Base-by-base conservation (phyloP, 2,113 vertebrate species). In the Eublepharis macularius region DNA sequence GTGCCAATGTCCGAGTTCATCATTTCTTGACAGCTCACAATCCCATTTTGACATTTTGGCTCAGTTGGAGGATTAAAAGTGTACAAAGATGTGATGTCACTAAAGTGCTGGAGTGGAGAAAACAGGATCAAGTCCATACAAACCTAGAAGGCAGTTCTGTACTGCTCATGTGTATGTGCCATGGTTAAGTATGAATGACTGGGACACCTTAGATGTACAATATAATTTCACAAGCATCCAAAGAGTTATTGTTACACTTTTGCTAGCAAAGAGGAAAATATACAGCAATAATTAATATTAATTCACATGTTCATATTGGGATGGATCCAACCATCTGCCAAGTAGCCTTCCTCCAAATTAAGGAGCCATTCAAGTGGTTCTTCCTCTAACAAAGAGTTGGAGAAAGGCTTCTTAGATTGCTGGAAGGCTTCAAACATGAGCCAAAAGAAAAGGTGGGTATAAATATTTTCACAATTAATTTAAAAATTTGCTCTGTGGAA, bases 91-190 rank as follows among this genome's bases (percentile, higher is more conserved):
- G 97, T 94, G 21, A 93, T 97, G 68, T 97, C 97, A 94, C 92
- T 97, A 95, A 99, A 99, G 91, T 97, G 95, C 98, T 99, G 89
- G 88, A 96, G 90, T 0, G 19, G 78, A 80, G 43, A 29, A 80
- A 83, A 16, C 2, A 75, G 63, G 76, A 1, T 29, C 79, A 24
- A 90, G 36, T 17, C 13, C 41, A 80, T 45, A n/a, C 51, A 60
- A 45, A 21, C 72, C 12, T 63, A 45, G 14, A 79, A 85, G 26
- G 1, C 34, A 6, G 0, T 0, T 76, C 14, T 76, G 70, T 41
- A 39, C 5, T 76, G 6, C 36, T 32, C 34, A 63, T 14, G 34
- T 39, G 51, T 24, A 54, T 77, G 76, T 3, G 82, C 72, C 81
- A 69, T 36, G 51, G 29, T 12, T 88, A 54, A 80, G 29, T 72